Base-by-base conservation (phyloP, 2,888 invertebrate genomes). In the Hermaeophaga mercurialis region DNA sequence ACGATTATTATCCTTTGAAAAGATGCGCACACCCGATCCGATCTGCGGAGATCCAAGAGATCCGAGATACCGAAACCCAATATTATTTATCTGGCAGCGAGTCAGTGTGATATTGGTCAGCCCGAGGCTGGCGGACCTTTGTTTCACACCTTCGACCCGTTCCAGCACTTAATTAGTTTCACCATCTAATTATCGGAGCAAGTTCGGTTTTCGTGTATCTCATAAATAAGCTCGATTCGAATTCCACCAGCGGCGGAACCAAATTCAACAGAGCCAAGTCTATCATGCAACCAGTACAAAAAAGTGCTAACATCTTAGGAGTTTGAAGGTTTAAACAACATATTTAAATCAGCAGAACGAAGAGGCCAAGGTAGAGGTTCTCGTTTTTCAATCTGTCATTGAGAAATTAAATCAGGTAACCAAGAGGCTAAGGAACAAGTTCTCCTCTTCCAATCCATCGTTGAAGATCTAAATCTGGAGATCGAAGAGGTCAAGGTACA, bases 111-210 rank as follows among this genome's bases (percentile, higher is more conserved):
- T 56, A 58, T 54, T 45, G 57, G 36, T 28, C 50, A 38, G 60
- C 74, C 72, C 61, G 64, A 69, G 72, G 75, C 74, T 61, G 72
- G 71, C 75, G 75, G 77, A 73, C 74, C 78, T 78, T 78, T 78
- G 78, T 78, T 79, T 79, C 78, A 79, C 79, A 78, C 78, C 78
- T 79, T 73, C 72, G 73, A 73, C 72, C 71, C 72, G 74, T 73
- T 75, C 74, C 73, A 69, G 73, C 75, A 73, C 78, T 79, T 79
- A 79, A 80, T 80, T 80, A 80, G 79, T 79, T 78, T 79, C 78
- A 79, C 75, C 80, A 77, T 79, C 79, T 79, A 79, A 80, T 79
- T 80, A 80, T 78, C 79, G 72, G 71, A 61, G 58, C 70, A 73
- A 72, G 71, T 72, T 76, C 71, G 73, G 75, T 75, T 77, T 78